Conservation (phyloP, 2,888 invertebrate genomes). For the Brachynemurus nebulosus region DNA sequence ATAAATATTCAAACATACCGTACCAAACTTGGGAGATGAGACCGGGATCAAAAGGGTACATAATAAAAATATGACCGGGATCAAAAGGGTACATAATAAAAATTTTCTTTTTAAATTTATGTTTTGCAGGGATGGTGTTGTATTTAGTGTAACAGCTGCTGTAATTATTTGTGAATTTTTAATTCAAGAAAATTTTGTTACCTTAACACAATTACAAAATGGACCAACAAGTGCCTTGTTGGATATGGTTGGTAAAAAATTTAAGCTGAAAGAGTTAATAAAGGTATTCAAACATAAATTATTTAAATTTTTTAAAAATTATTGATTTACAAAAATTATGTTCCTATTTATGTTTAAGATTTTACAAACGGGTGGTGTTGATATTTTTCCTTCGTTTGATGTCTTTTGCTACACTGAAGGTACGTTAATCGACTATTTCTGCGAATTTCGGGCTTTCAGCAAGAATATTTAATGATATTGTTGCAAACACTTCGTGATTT, state of each 20-base stretch:
- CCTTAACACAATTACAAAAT: conserved; percentile 38
- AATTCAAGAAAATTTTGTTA: conserved; percentile 33
- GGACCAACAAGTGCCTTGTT: conserved; percentile 47
- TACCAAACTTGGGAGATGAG: conserved; percentile 77
- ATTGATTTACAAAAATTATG: not conserved
- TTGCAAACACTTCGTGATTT: too few relatives aligned
- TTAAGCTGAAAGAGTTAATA: conserved; percentile 42
- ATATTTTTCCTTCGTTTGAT: conserved; percentile 71
- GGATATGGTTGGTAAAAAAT: conserved; percentile 43
- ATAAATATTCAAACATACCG: conserved; percentile 65
- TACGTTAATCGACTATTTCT: conserved; percentile 13
- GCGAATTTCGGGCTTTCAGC: too few relatives aligned
- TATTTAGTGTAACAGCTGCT: conserved; percentile 40
- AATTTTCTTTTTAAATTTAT: too few relatives aligned
- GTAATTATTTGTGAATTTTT: conserved; percentile 41
- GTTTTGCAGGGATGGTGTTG: conserved; percentile 35
- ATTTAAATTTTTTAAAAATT: conserved; percentile 1
- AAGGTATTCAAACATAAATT: conserved; percentile 33
- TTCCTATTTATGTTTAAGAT: conserved; percentile 21
- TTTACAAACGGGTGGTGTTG: conserved; percentile 49
- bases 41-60: conserved; percentile 45
- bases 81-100: conserved; percentile 34
- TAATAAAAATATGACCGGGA: conserved; percentile 42
- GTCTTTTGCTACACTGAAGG: conserved; percentile 56
- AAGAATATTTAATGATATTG: too few relatives aligned